These are phyloP conservation scores for Epinephelus fuscoguttatus DNA, from an alignment of 2,113 vertebrate genomes.

Conservation along the genomic window DNA sequence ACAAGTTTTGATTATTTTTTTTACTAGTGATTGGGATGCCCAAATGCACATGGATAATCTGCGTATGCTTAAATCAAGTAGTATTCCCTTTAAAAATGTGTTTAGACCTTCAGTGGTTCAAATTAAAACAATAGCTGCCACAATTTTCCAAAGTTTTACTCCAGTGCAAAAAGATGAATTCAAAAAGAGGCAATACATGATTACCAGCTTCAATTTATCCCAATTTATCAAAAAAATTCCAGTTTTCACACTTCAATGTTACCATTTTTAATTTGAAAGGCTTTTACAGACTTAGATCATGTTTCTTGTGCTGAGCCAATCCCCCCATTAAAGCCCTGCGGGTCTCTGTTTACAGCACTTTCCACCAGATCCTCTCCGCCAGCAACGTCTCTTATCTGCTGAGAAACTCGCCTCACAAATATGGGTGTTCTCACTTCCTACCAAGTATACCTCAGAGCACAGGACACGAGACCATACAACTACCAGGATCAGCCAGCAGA, in stretches of 20 bases:
- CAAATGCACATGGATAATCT: constrained; percentile 21
- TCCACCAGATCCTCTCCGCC: constrained; percentile 65
- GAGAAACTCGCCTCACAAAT: constrained; percentile 65
- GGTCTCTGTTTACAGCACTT: constrained; percentile 76
- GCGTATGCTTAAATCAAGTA: constrained; percentile 24
- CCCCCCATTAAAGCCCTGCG: not conserved
- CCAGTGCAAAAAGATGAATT: constrained; percentile 78
- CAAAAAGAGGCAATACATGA: constrained; percentile 31
- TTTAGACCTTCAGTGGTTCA: constrained; percentile 28
- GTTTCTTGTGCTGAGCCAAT: constrained; percentile 54
- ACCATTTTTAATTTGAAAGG: constrained; percentile 26
- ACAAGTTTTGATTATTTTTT: not conserved
- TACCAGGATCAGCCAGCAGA: constrained; percentile 59
- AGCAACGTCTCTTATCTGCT: constrained; percentile 67
- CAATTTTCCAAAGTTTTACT: constrained; percentile 79
- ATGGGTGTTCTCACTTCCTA: constrained; percentile 74
- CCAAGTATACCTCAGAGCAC: constrained; percentile 84
- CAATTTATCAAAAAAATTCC: not conserved
- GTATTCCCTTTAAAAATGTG: constrained; percentile 31
- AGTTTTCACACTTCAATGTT: constrained; percentile 36
- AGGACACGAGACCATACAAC: constrained; percentile 76
- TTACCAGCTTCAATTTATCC: not conserved
- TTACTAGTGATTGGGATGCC: not conserved
- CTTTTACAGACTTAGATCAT: constrained; percentile 36
- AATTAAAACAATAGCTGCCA: constrained; percentile 46